Conservation (phyloP, 2,888 invertebrate genomes). For the Bombylius major region DNA sequence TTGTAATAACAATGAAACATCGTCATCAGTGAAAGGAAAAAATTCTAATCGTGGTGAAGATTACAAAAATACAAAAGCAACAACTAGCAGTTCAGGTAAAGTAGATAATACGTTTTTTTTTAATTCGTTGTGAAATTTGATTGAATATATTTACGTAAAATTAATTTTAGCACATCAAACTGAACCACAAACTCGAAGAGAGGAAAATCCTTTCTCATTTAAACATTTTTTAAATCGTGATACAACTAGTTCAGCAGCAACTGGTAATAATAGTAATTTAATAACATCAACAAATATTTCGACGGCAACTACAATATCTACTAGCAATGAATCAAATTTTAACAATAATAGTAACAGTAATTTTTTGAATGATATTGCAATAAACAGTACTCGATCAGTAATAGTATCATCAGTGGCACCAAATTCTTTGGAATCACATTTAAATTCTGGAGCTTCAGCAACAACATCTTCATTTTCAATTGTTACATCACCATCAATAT, state of each 20-base stretch:
- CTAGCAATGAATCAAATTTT: background rate
- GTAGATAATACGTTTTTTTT: background rate
- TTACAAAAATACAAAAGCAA: slow-evolving; percentile 3
- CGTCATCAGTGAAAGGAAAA: background rate
- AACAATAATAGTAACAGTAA: background rate
- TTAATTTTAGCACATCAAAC: slow-evolving; percentile 1
- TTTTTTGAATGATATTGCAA: background rate
- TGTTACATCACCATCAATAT: background rate
- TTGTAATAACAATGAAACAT: slow-evolving; percentile 5
- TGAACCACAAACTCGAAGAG: slow-evolving; percentile 24
- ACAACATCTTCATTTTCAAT: background rate
- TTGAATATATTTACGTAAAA: background rate
- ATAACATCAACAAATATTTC: background rate
- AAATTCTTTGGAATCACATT: background rate
- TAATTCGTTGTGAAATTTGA: background rate
- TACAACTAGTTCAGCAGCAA: slow-evolving; percentile 8
- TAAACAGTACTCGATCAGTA: no score
- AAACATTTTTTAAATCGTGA: slow-evolving; percentile 70
- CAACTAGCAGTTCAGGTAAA: background rate
- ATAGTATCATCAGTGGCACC: background rate
- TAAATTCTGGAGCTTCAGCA: background rate
- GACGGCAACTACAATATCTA: background rate
- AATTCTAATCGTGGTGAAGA: background rate
- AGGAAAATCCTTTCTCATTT: slow-evolving; percentile 73
- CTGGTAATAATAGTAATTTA: slow-evolving; percentile 7